Evolutionary conservation across 1,140 invertebrate species (phyloP).

Genomic region (Fopius arisanus): DNA sequence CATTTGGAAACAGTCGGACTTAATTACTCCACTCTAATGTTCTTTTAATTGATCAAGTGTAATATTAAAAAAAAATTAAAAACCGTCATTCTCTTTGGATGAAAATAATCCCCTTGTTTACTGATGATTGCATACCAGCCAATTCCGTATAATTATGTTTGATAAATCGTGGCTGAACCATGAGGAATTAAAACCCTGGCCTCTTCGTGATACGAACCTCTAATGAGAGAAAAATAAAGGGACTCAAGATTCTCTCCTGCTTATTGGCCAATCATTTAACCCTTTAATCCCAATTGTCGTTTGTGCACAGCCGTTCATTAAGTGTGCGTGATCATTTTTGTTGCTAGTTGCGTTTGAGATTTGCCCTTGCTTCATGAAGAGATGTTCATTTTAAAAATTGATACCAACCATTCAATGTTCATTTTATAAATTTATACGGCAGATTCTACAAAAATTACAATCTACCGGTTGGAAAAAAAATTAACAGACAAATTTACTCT

Average conservation of each 20-base stretch:
- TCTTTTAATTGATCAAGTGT: background rate
- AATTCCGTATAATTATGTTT: background rate
- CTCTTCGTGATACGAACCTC: conserved; percentile 1
- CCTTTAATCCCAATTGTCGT: conserved; percentile 9
- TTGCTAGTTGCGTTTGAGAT: background rate
- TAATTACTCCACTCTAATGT: background rate
- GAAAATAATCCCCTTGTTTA: background rate
- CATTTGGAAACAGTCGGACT: background rate
- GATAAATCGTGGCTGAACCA: background rate
- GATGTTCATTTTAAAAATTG: too few relatives aligned
- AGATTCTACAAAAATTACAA: too few relatives aligned
- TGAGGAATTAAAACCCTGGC: background rate
- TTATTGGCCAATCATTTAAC: conserved; percentile 13
- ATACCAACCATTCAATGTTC: too few relatives aligned
- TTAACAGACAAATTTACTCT: too few relatives aligned
- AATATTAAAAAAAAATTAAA: background rate
- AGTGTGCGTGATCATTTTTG: background rate
- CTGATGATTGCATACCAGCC: background rate
- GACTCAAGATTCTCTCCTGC: background rate
- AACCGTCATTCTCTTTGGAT: background rate
- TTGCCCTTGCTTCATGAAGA: too few relatives aligned
- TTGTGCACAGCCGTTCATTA: background rate
- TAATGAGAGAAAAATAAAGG: conserved; percentile 10
- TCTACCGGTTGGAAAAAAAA: too few relatives aligned
- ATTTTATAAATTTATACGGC: too few relatives aligned